A percentile compares a stretch with the other conserved stretches of the same genome.
phyloP scores from a whole-genome alignment of 2,797 vertebrate genomes.

The Anas acuta region DNA sequence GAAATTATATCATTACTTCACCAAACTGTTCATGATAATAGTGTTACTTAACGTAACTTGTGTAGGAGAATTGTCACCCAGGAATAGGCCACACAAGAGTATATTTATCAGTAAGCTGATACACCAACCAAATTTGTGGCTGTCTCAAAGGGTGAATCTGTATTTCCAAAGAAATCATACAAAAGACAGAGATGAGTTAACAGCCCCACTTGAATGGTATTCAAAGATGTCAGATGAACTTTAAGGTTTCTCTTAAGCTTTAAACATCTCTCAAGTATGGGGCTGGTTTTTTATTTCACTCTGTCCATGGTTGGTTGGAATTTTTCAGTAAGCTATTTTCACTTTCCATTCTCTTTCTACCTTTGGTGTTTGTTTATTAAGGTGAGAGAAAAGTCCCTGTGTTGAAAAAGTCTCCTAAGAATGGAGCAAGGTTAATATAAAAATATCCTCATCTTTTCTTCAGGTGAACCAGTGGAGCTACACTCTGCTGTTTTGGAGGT shows the following conservation, averaged over 20 bases:
- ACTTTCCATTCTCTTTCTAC: neutral
- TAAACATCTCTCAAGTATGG: neutral
- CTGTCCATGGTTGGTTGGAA: accelerated
- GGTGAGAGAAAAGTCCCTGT: neutral
- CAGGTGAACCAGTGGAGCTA: neutral
- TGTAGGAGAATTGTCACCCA: neutral
- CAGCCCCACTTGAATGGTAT: neutral
- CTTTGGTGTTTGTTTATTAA: neutral
- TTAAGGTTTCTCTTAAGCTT: neutral
- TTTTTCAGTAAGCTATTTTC: neutral
- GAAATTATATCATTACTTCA: neutral
- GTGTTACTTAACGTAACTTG: neutral
- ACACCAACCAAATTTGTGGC: neutral
- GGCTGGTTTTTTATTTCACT: neutral
- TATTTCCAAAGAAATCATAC: neutral
- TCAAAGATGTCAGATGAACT: neutral
- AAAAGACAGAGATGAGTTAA: neutral
- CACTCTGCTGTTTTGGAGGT: neutral
- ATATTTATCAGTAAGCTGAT: neutral
- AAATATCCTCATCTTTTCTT: neutral
- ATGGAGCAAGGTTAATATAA: neutral
- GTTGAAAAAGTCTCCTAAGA: neutral
- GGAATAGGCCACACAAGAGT: neutral
- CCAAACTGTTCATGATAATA: neutral
- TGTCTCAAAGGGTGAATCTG: neutral